Evolutionary conservation across 2,113 vertebrate genomes (phyloP).

Genomic region (Passer domesticus): DNA sequence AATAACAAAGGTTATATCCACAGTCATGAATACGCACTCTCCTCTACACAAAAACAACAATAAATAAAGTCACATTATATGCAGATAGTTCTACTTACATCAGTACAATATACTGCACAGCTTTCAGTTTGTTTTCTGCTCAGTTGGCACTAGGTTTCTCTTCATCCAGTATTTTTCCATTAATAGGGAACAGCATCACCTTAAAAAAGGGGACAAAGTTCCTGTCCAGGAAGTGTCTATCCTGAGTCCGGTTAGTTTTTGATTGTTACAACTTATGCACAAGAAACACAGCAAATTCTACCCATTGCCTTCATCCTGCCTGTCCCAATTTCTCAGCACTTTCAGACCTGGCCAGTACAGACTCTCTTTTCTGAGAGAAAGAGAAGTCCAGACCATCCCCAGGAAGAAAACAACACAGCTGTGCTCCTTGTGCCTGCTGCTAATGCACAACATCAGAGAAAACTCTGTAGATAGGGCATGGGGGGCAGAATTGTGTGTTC

Average conservation of each 20-base stretch:
- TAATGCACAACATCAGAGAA: background rate
- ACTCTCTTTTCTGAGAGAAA: fast-evolving
- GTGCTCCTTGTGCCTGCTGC: background rate
- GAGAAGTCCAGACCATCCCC: background rate
- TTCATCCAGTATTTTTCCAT: constrained; percentile 41
- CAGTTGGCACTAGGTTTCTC: constrained; percentile 1
- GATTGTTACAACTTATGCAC: background rate
- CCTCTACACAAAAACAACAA: constrained; percentile 81
- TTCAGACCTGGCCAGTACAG: background rate
- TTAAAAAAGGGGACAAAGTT: background rate
- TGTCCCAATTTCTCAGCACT: background rate
- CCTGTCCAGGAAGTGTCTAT: background rate
- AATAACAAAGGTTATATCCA: constrained; percentile 79
- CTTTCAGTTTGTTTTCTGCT: constrained; percentile 51
- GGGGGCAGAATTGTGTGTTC: background rate
- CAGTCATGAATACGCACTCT: constrained; percentile 77
- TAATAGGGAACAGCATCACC: background rate
- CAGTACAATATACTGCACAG: constrained; percentile 76
- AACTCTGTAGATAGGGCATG: background rate
- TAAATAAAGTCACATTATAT: constrained; percentile 94
- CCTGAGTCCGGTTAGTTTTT: constrained; percentile 8
- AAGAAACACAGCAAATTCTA: constrained; percentile 5
- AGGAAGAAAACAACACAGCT: background rate
- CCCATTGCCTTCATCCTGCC: background rate
- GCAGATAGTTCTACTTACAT: constrained; percentile 89